A percentile compares a stretch with the other conserved stretches of the same genome.
Conservation (phyloP, 2,888 invertebrate genomes). For the Patella depressa region DNA sequence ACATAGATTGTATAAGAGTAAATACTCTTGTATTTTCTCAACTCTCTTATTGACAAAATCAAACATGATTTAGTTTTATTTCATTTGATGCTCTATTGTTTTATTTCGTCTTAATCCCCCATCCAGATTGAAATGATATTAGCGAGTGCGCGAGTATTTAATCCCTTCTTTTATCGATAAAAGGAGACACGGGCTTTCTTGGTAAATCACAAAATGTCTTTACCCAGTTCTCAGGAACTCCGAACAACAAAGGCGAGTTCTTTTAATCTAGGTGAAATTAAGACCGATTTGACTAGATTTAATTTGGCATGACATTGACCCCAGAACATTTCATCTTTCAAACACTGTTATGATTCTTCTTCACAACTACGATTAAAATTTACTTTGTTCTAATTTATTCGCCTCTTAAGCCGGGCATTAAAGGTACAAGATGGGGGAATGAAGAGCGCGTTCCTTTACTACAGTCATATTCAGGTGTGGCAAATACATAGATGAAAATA, state of each 20-base stretch:
- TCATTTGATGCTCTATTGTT: neutral
- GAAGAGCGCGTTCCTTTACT: neutral
- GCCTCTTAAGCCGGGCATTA: neutral
- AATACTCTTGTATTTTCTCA: neutral
- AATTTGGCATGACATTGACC: conserved; percentile 10
- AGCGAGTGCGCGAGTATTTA: no score
- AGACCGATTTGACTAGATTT: conserved; percentile 5
- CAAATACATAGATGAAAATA: conserved; percentile 10
- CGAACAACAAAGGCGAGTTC: no score
- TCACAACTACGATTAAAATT: conserved; percentile 2
- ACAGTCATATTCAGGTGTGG: conserved; percentile 12
- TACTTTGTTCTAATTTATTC: neutral
- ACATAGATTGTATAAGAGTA: no score
- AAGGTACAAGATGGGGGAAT: neutral
- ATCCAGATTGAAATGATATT: no score
- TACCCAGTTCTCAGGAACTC: no score
- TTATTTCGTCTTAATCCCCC: no score
- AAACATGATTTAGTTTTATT: neutral
- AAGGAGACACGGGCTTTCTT: no score
- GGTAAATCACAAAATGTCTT: no score
- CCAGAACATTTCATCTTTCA: conserved; percentile 1
- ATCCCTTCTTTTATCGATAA: no score
- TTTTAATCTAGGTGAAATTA: neutral
- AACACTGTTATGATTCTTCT: conserved; percentile 10
- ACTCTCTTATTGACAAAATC: neutral